Evolutionary conservation across 2,113 vertebrate genomes (phyloP).

Genomic region (Pseudorectes ferrugineus): DNA sequence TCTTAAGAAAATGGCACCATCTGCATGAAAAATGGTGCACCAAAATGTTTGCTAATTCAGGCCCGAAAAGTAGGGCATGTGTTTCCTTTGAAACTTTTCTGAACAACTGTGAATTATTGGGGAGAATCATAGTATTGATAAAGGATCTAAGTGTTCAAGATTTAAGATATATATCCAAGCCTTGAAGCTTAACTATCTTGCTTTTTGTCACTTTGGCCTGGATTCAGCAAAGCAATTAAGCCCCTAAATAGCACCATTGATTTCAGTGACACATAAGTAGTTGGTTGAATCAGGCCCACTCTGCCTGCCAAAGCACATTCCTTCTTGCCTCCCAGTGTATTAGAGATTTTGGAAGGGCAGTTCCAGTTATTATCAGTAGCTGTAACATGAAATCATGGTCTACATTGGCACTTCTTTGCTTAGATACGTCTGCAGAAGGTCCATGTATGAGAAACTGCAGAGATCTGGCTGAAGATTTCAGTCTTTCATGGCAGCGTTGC

Average conservation of each 20-base stretch:
- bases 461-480: not conserved
- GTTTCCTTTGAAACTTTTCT: not conserved
- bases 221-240: constrained; percentile 33
- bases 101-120: not conserved
- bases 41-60: not conserved
- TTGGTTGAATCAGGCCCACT: not conserved
- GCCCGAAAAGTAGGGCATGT: not conserved
- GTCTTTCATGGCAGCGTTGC: not conserved
- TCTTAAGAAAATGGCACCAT: not conserved
- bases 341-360: not conserved
- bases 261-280: not conserved
- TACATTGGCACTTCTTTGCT: not conserved
- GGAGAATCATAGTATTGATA: not conserved
- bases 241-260: not conserved
- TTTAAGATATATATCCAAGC: not conserved
- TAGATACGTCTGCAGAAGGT: not conserved
- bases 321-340: not conserved
- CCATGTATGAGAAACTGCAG: not conserved
- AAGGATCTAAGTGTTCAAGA: not conserved
- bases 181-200: not conserved
- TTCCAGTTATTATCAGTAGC: not conserved
- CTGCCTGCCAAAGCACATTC: not conserved
- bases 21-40: not conserved
- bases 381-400: not conserved
- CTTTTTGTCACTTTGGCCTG: not conserved